Evolutionary conservation across 2,888 invertebrate species (phyloP).

Genomic region (Nephrotoma guestfalica): DNA sequence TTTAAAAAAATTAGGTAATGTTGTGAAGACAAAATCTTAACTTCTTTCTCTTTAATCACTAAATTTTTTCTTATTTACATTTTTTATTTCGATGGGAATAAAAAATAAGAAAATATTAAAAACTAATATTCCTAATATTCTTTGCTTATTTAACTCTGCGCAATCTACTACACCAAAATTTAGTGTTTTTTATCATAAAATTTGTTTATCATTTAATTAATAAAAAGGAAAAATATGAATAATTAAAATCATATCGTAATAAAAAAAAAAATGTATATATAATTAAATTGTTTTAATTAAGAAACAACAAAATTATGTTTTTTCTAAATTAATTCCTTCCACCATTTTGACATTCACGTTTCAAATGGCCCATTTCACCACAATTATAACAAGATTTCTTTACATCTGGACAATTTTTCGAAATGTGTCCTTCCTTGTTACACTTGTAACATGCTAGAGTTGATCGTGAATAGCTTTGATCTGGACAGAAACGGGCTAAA

Average conservation of each 20-base stretch:
- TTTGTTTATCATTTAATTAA: background rate
- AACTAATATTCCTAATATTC: background rate
- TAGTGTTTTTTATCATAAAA: background rate
- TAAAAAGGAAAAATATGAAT: background rate
- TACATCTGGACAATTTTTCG: constrained; percentile 68
- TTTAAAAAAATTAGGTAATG: background rate
- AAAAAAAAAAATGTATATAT: background rate
- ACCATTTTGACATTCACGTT: constrained; percentile 72
- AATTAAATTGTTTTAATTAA: background rate
- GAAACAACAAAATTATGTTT: background rate
- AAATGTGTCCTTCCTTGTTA: constrained; percentile 87
- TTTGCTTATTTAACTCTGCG: background rate
- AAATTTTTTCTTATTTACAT: background rate
- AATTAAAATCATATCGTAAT: background rate
- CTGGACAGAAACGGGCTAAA: constrained; percentile 84
- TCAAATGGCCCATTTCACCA: constrained; percentile 81
- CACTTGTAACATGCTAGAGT: constrained; percentile 76
- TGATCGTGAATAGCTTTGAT: constrained; percentile 36
- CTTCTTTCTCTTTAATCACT: background rate
- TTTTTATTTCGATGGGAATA: background rate
- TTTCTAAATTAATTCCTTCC: constrained; percentile 25
- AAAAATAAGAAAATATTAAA: background rate
- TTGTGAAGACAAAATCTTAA: background rate
- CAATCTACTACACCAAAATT: background rate
- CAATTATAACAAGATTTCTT: constrained; percentile 85